Evolutionary conservation across 2,888 invertebrate species (phyloP), one percentile per base, ranked within the genome.

Genomic region (Argynnis bischoffii): DNA sequence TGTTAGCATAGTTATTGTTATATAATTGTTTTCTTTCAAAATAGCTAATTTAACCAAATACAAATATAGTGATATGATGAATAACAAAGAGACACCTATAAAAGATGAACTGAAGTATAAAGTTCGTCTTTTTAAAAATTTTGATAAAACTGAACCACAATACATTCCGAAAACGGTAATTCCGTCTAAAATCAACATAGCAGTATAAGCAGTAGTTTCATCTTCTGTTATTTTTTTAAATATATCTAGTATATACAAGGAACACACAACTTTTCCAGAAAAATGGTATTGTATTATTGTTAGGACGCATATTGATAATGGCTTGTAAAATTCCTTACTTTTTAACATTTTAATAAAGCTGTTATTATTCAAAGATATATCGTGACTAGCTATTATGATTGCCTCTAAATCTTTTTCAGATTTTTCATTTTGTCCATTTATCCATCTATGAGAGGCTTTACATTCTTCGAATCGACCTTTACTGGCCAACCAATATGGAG

Each of bases 161-260:
- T 79, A 80, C 55, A 79, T 72, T 0, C 76, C 74, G 0, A 76
- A 55, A 55, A 88, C 82, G n/a, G 86, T 87, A 2, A 87, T 79
- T 3, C 84, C 87, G 55, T 88, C 88, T 61, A 88, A 75, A 60
- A 88, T 80, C 13, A 88, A 75, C 88, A 88, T 88, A 5, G 81
- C 84, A 3, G 75, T 81, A 18, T 84, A 87, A 0, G 86, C 84
- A 0, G 82, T 78, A 2, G 74, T 70, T 68, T 87, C 84, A 31
- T 78, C 81, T 5, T 73, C 69, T 0, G 86, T 85, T 41, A 88
- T 84, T 71, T 80, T 74, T 16, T 72, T 79, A 18, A 86, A 79
- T 53, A 88, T 76, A 69, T 84, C 84, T 53, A 88, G 75, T 4
- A 84, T 81, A 64, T 85, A 88, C 70, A 85, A 80, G 47, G 79